Conservation (phyloP, 2,113 vertebrate genomes). For the Elaphurus davidianus region DNA sequence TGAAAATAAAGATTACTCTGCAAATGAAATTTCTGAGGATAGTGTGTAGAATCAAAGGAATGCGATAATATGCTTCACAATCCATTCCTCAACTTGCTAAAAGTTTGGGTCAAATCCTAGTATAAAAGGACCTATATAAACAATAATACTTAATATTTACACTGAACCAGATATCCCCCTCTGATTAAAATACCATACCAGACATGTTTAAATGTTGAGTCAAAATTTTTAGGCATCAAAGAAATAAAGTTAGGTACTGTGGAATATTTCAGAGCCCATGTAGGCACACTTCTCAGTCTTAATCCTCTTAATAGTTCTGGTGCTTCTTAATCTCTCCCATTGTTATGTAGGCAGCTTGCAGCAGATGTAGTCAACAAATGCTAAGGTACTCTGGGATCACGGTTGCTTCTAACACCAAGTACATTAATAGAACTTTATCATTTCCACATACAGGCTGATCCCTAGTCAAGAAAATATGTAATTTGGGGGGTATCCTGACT, state of each 20-base stretch:
- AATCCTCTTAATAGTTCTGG: not conserved
- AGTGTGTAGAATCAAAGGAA: not conserved
- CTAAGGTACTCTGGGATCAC: not conserved
- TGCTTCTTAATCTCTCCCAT: not conserved
- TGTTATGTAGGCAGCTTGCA: not conserved
- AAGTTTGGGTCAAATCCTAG: not conserved
- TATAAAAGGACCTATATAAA: not conserved
- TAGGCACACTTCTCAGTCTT: not conserved
- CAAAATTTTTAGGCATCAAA: not conserved
- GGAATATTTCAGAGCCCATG: not conserved
- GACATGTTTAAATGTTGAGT: not conserved
- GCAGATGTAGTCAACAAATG: not conserved
- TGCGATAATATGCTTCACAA: not conserved
- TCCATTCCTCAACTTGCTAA: not conserved
- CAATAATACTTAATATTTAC: not conserved
- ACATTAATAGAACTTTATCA: not conserved
- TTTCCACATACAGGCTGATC: not conserved
- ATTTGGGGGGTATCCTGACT: not conserved
- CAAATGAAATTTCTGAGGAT: not conserved
- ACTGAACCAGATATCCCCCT: not conserved
- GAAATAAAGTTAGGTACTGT: not conserved
- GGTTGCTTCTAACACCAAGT: not conserved
- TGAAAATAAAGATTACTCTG: conserved; percentile 14
- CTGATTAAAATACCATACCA: not conserved
- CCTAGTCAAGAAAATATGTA: not conserved